Percentiles rank a stretch among this genome's conserved stretches.
These are phyloP conservation scores for Latrodectus hesperus DNA, from an alignment of 2,888 invertebrate species.

Conservation along the genomic window DNA sequence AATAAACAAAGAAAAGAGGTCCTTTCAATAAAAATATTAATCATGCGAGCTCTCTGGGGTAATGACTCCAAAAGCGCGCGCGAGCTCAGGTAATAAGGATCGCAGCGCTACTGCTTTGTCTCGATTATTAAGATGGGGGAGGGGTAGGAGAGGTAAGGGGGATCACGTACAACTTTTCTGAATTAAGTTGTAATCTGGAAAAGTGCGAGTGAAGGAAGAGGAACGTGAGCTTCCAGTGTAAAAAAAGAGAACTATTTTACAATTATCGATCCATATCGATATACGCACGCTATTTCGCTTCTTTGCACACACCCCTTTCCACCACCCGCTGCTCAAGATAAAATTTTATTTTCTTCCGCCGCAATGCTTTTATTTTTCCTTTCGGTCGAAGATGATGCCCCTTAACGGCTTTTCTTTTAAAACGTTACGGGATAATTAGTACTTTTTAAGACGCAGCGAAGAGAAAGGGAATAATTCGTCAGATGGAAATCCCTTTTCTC, in stretches of 20 bases:
- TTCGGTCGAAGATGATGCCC: not conserved
- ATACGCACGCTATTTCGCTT: slow-evolving; percentile 9
- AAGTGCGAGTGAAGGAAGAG: slow-evolving; percentile 12
- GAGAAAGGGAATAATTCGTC: slow-evolving; percentile 1
- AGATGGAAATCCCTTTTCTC: not conserved
- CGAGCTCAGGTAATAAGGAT: slow-evolving; percentile 42
- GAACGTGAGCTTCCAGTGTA: slow-evolving; percentile 1
- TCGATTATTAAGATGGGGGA: slow-evolving; percentile 29
- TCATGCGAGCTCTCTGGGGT: slow-evolving; percentile 47
- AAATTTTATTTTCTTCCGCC: slow-evolving; percentile 6
- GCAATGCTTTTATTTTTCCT: not conserved
- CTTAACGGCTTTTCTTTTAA: not conserved
- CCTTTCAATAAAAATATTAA: slow-evolving; percentile 55
- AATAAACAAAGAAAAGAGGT: slow-evolving; percentile 6
- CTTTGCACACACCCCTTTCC: not conserved
- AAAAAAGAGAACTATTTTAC: slow-evolving; percentile 42
- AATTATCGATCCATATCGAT: slow-evolving; percentile 47
- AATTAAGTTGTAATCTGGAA: slow-evolving; percentile 60
- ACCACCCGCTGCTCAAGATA: not conserved
- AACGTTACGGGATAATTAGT: not conserved
- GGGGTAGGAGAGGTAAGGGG: not conserved
- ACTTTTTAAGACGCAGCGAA: not conserved
- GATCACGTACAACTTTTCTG: slow-evolving; percentile 59
- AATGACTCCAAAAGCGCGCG: slow-evolving; percentile 36
- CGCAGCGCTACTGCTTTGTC: slow-evolving; percentile 41